Base-by-base conservation (phyloP, 2,113 vertebrate genomes). In the Isurus oxyrinchus region DNA sequence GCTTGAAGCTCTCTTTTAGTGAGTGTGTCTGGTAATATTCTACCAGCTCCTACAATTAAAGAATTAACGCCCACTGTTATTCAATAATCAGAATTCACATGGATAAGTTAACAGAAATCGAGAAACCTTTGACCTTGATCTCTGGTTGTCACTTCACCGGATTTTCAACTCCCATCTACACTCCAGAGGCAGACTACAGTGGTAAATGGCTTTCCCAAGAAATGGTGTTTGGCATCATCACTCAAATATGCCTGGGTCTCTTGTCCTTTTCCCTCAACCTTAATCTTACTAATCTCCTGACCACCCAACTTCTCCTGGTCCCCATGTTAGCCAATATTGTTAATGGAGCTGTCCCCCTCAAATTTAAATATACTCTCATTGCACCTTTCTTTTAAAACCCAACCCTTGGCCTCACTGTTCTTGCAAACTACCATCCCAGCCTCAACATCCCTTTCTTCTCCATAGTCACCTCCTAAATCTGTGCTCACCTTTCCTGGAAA, bases 21-120 rank as follows among this genome's bases (percentile, higher is more conserved):
- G 99, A 99, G 97, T 99, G 99, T 94, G 97, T 97, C 98, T 99
- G 99, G 97, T 99, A 99, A 96, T 99, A 99, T 96, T 99, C 99
- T 0, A 99, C 99, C 97, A 99, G 96, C 97, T 99, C 99, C 99
- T 99, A 98, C 96, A 23, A 96, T 96, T 94, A 14, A 55, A 27
- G 57, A 5, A 59, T 0, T 0, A 72, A 31, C 4, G 23, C 16
- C 6, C 35, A 40, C 66, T 6, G 23, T 40, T 66, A 40, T 35
- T 94, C 35, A 63, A 40, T 35, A 59, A n/a, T 27, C 31, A n/a
- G 55, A 59, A 31, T 59, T 31, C 27, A 35, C 25, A 31, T 3
- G 86, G 57, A 8, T 14, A 63, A 40, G 13, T 94, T 31, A n/a
- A n/a, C 23, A 55, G 35, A 40, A 63, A 94, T 7, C 6, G 2